These are phyloP conservation scores for Loxodonta africana DNA, from an alignment of 2,113 vertebrate species.

Conservation along the genomic window DNA sequence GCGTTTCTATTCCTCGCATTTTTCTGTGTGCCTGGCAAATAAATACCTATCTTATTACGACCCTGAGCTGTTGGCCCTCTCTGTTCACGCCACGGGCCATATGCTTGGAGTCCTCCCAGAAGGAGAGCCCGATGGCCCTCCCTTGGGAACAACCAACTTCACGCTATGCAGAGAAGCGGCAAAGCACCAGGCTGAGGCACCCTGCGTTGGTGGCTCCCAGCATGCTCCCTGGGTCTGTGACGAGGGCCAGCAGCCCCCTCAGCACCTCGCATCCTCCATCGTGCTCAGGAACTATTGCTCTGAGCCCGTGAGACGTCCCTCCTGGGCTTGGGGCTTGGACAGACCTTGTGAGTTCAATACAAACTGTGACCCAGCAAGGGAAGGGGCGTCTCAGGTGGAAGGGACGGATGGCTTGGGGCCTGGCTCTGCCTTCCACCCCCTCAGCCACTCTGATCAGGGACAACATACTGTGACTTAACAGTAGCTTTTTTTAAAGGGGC, in stretches of 20 bases:
- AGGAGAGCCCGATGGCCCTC: neutral
- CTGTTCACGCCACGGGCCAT: conserved; percentile 68
- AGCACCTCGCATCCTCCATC: neutral
- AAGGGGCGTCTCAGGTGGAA: neutral
- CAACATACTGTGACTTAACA: neutral
- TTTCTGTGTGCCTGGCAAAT: conserved; percentile 75
- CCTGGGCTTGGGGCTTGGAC: neutral
- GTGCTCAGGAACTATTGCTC: conserved; percentile 29
- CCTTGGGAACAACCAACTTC: neutral
- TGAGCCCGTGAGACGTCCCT: neutral
- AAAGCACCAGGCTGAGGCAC: neutral
- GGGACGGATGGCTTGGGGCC: neutral
- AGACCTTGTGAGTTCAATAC: neutral
- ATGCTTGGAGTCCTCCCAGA: neutral
- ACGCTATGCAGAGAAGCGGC: neutral
- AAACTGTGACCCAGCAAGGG: neutral
- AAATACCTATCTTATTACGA: conserved; percentile 49
- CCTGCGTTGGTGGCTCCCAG: neutral
- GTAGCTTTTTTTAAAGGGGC: neutral
- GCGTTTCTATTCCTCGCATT: conserved; percentile 76
- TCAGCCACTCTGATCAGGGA: neutral
- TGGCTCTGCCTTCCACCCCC: neutral
- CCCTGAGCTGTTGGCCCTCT: conserved; percentile 59
- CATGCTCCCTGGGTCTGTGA: neutral
- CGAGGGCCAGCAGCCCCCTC: neutral